Evolutionary conservation across 2,797 vertebrate species (phyloP).

Genomic region (Trachops cirrhosus): DNA sequence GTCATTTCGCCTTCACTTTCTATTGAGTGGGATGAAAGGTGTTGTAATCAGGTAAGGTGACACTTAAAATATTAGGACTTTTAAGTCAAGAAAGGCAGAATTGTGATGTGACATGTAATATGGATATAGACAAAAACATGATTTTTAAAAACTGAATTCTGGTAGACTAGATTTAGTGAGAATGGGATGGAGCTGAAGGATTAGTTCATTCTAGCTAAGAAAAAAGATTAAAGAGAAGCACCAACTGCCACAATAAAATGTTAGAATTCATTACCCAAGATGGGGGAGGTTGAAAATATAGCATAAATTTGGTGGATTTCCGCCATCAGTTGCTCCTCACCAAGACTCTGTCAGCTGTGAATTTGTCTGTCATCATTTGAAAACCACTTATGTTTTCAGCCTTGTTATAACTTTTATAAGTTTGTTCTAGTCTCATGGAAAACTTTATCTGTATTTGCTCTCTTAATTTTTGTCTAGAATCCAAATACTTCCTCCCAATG

Average conservation of each 20-base stretch:
- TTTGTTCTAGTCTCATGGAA: not conserved
- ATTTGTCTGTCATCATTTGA: not conserved
- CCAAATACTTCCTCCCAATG: not conserved
- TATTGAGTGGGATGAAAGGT: not conserved
- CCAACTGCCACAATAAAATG: not conserved
- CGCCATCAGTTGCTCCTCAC: not conserved
- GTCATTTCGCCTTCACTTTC: not conserved
- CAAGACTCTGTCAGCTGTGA: not conserved
- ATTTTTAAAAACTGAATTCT: not conserved
- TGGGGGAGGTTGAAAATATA: not conserved
- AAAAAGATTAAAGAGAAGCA: not conserved
- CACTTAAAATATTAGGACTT: conserved; percentile 11
- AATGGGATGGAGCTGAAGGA: not conserved
- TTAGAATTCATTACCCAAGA: not conserved
- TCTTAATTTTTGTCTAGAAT: conserved; percentile 13
- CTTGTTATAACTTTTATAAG: not conserved
- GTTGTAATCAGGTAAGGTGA: not conserved
- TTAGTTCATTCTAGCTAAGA: not conserved
- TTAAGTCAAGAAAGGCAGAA: not conserved
- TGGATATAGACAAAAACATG: not conserved
- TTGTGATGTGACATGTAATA: not conserved
- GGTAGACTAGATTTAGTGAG: not conserved
- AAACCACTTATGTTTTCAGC: conserved; percentile 3
- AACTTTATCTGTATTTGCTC: not conserved
- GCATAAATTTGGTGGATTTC: not conserved